Evolutionary conservation across 2,888 invertebrate genomes (phyloP), one percentile per base, ranked within the genome.

Genomic region (Pheosia gnoma): DNA sequence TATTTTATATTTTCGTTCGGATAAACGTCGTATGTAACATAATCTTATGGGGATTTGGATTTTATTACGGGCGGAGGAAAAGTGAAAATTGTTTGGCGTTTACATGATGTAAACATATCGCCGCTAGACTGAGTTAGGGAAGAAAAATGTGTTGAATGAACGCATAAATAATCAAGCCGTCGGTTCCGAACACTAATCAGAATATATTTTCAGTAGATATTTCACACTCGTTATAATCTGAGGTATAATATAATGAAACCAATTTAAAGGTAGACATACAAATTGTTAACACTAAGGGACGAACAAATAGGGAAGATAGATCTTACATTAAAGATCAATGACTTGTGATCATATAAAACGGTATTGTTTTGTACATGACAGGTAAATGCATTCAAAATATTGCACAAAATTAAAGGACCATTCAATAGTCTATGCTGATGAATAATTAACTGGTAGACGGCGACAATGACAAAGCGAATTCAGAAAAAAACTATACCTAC

Each of bases 61-160:
- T 80, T 72, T 81, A 77, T 67, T 56, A 25, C 59, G 57, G 59
- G 4, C 25, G 61, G 5, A 43, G 64, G 62, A 78, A 70, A 70
- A 68, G 59, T 68, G 66, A 68, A 75, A 75, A 72, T 82, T 64
- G 75, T 70, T 68, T 70, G 71, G 59, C 57, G 55, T 57, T 41
- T 53, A 10, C 55, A 45, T 57, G 63, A 66, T 69, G 75, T 80
- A 78, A 78, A 81, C 73, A 76, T 58, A 74, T 71, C 69, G 66
- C 68, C 63, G 62, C 66, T 70, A 71, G 70, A 75, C 62, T 70
- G 70, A 62, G 67, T 72, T 75, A 76, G 71, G 68, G 77, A 77
- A 78, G 78, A 81, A 82, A 83, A 83, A 83, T 82, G 79, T 86
- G 81, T 84, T 86, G 83, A 87, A 86, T 87, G 85, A 82, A 82